Percentiles rank a stretch among this genome's conserved stretches.
Conservation (phyloP, 2,888 invertebrate genomes). For the Dryobotodes eremita region DNA sequence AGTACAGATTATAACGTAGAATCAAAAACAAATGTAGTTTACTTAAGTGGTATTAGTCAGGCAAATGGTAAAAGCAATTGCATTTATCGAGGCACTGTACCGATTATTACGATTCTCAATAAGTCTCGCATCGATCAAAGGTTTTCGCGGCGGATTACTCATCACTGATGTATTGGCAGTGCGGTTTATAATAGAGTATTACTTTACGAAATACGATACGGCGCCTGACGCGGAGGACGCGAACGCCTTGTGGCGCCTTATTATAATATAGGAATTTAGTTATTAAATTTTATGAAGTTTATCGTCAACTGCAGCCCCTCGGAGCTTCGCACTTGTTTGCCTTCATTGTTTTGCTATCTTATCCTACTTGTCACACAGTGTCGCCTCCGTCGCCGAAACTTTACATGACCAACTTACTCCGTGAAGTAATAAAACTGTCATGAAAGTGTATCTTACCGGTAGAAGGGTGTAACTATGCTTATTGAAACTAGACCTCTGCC, state of each 20-base stretch:
- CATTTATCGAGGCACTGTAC: constrained; percentile 48
- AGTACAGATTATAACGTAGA: constrained; percentile 37
- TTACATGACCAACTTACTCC: constrained; percentile 46
- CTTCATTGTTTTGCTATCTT: constrained; percentile 65
- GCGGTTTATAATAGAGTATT: constrained; percentile 69
- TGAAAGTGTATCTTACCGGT: constrained; percentile 16
- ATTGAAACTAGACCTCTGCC: constrained; percentile 26
- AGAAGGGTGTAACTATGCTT: constrained; percentile 26
- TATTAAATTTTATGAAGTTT: constrained; percentile 58
- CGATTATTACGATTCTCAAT: constrained; percentile 58
- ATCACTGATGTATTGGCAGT: constrained; percentile 74
- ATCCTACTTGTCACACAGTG: constrained; percentile 43
- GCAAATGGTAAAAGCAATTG: constrained; percentile 44
- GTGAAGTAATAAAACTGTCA: constrained; percentile 40
- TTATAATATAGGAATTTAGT: constrained; percentile 41
- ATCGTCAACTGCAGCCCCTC: constrained; percentile 52
- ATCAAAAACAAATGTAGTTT: constrained; percentile 41
- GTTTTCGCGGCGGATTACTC: constrained; percentile 73
- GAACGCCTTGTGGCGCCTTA: constrained; percentile 30
- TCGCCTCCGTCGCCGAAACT: constrained; percentile 38
- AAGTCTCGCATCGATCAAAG: constrained; percentile 61
- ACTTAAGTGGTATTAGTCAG: constrained; percentile 36
- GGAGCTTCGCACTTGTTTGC: constrained; percentile 51
- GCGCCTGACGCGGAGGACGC: constrained; percentile 69
- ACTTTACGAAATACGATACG: constrained; percentile 75